Conservation (phyloP, 2,888 invertebrate species). For the Agonopterix alstromeriana region DNA sequence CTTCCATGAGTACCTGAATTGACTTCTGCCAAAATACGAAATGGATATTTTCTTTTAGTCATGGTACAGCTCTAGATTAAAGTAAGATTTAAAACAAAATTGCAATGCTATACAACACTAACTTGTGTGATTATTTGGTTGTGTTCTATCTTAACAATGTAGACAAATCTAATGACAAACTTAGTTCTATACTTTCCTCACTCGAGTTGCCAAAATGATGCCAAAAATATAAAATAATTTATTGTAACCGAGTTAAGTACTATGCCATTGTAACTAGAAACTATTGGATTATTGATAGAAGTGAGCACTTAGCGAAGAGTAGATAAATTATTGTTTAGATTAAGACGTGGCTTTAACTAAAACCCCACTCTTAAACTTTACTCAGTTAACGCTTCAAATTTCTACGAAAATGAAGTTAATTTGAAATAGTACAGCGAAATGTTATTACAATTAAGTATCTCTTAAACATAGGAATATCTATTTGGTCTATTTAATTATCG, state of each 20-base stretch:
- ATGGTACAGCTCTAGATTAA: conserved; percentile 26
- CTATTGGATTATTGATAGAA: conserved; percentile 24
- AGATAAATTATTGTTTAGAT: conserved; percentile 36
- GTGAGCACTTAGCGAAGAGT: conserved; percentile 21
- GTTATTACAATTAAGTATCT: conserved; percentile 12
- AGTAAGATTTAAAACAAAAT: conserved; percentile 16
- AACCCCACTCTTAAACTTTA: conserved; percentile 27
- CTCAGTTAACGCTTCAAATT: conserved; percentile 4
- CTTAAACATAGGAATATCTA: conserved; percentile 1
- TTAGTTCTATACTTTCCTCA: conserved; percentile 29
- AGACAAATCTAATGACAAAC: conserved; percentile 44
- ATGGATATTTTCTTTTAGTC: conserved; percentile 20
- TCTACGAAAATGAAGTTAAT: conserved; percentile 8
- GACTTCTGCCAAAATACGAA: conserved; percentile 32
- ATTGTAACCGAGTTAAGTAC: conserved; percentile 30
- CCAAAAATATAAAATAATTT: conserved; percentile 38
- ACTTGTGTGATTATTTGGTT: conserved; percentile 72
- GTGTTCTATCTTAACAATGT: conserved; percentile 62
- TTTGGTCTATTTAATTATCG: conserved; percentile 9
- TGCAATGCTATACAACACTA: conserved; percentile 42
- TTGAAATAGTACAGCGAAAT: conserved; percentile 1
- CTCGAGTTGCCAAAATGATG: conserved; percentile 45
- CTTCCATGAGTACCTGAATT: conserved; percentile 58
- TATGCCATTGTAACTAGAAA: conserved; percentile 28
- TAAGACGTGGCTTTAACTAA: conserved; percentile 35